Conservation (phyloP, 2,797 vertebrate genomes). For the Phoxinus dragarum region DNA sequence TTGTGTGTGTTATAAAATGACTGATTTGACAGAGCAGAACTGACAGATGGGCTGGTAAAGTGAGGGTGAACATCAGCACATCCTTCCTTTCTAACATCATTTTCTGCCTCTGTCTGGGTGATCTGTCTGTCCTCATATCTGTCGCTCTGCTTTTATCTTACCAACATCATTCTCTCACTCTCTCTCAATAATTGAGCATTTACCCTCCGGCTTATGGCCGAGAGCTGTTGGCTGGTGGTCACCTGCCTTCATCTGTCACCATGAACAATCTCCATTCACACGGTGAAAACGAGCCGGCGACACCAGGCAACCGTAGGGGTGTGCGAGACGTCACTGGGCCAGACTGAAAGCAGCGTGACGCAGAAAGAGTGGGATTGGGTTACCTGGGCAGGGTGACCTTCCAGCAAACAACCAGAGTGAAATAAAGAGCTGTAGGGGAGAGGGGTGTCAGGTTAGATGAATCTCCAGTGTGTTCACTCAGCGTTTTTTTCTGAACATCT, state of each 20-base stretch:
- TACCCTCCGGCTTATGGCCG: slow-evolving; percentile 21
- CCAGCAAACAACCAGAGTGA: slow-evolving; percentile 31
- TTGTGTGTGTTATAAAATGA: not conserved
- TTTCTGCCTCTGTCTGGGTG: not conserved
- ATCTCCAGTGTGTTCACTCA: slow-evolving; percentile 1
- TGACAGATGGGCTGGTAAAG: slow-evolving; percentile 6
- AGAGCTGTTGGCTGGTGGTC: slow-evolving; percentile 32
- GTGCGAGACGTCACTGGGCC: slow-evolving; percentile 30
- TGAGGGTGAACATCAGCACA: slow-evolving; percentile 12
- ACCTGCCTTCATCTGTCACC: slow-evolving; percentile 18
- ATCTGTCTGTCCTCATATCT: not conserved
- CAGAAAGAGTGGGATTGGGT: slow-evolving; percentile 37
- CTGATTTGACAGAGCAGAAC: slow-evolving; percentile 2
- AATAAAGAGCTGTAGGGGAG: slow-evolving; percentile 16
- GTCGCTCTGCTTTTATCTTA: slow-evolving; percentile 2
- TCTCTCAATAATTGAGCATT: slow-evolving; percentile 30
- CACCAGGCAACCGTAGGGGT: slow-evolving; percentile 16
- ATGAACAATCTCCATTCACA: slow-evolving; percentile 34
- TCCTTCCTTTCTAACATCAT: slow-evolving; percentile 7
- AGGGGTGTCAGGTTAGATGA: slow-evolving; percentile 33
- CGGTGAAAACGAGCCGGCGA: not conserved
- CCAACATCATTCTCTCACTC: not conserved
- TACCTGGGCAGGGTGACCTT: slow-evolving; percentile 56
- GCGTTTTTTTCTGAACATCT: not conserved
- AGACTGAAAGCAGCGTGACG: slow-evolving; percentile 37